A percentile compares a stretch with the other conserved stretches of the same genome.
phyloP scores from a whole-genome alignment of 2,797 vertebrate genomes.

The Graptemys geographica region DNA sequence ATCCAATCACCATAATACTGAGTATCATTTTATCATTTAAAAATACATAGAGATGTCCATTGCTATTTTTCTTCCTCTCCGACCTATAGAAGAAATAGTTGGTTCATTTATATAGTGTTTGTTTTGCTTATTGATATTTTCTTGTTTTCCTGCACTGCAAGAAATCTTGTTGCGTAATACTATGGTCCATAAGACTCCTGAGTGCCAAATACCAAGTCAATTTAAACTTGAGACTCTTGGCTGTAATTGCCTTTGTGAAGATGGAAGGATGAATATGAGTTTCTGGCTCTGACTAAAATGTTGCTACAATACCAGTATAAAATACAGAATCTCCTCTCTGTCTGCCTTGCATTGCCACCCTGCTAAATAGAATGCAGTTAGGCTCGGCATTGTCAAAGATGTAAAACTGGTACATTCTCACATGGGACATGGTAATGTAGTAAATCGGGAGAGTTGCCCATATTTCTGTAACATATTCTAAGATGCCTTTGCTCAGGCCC shows the following conservation, averaged over 20 bases:
- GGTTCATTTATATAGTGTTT: not conserved
- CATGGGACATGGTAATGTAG: slow-evolving; percentile 37
- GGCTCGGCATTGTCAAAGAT: slow-evolving; percentile 21
- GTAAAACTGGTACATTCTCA: slow-evolving; percentile 23
- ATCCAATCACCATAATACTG: not conserved
- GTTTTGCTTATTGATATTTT: not conserved
- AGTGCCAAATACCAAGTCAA: slow-evolving; percentile 58
- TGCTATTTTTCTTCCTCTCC: slow-evolving; percentile 2
- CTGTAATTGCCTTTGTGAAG: slow-evolving; percentile 54
- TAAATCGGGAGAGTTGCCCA: slow-evolving; percentile 45
- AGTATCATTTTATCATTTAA: not conserved
- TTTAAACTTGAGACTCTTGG: slow-evolving; percentile 44
- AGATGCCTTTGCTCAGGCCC: slow-evolving; percentile 21
- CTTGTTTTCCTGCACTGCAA: slow-evolving; percentile 40
- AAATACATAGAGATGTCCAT: not conserved
- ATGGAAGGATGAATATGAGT: slow-evolving; percentile 58
- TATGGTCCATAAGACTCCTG: slow-evolving; percentile 22
- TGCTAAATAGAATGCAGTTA: slow-evolving; percentile 56
- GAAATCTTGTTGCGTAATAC: slow-evolving; percentile 35
- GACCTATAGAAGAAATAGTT: not conserved
- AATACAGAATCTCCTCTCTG: slow-evolving; percentile 42
- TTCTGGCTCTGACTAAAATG: slow-evolving; percentile 51
- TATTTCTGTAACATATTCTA: slow-evolving; percentile 1
- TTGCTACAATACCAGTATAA: slow-evolving; percentile 2
- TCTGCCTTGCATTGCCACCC: slow-evolving; percentile 45